phyloP scores from a whole-genome alignment of 2,888 invertebrate genomes.

The Theretra japonica region DNA sequence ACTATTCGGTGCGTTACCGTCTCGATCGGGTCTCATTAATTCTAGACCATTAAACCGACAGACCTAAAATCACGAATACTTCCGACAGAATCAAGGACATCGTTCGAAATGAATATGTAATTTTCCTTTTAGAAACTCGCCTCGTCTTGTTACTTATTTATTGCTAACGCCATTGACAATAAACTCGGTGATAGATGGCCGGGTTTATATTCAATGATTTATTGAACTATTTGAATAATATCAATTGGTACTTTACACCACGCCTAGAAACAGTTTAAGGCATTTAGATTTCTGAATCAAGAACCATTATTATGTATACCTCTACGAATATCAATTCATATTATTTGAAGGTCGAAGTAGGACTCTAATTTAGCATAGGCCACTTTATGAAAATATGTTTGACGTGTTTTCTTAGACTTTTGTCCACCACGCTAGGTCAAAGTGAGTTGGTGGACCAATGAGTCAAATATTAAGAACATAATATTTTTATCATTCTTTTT shows the following conservation, averaged over 20 bases:
- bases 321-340: no score
- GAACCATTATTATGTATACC: no score
- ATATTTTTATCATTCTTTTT: no score
- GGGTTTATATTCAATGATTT: slow-evolving; percentile 10
- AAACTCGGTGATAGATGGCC: slow-evolving; percentile 7
- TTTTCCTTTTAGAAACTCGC: slow-evolving; percentile 32
- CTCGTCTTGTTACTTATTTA: slow-evolving; percentile 26
- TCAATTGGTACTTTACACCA: neutral
- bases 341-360: no score
- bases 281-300: no score
- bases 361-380: no score
- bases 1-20: slow-evolving; percentile 15
- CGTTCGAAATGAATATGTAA: slow-evolving; percentile 30
- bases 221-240: neutral
- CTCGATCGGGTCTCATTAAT: slow-evolving; percentile 19
- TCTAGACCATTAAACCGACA: slow-evolving; percentile 26
- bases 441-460: no score
- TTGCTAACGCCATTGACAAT: neutral
- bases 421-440: no score
- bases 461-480: no score
- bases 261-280: neutral
- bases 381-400: no score
- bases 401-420: no score
- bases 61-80: slow-evolving; percentile 31
- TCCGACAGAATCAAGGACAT: slow-evolving; percentile 33